These are phyloP conservation scores for Columba janthina DNA, from an alignment of 2,113 vertebrate genomes.

Conservation along the genomic window DNA sequence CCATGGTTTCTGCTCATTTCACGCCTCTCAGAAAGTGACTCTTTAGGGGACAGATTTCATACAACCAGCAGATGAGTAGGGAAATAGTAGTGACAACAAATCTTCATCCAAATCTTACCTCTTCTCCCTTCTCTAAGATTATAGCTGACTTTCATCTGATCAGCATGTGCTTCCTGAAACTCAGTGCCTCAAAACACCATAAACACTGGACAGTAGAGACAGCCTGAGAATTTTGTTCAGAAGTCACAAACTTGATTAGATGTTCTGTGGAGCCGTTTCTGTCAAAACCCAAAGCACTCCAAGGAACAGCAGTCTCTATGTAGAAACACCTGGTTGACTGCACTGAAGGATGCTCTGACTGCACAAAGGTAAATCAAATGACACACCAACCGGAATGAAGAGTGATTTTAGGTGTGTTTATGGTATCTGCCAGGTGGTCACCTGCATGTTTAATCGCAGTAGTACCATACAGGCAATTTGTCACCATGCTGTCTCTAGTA, in stretches of 20 bases:
- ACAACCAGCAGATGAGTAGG: background rate
- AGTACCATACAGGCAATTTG: background rate
- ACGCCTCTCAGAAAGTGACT: background rate
- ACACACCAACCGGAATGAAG: background rate
- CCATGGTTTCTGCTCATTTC: background rate
- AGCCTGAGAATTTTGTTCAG: background rate
- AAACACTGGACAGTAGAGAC: background rate
- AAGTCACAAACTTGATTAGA: background rate
- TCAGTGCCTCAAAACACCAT: background rate
- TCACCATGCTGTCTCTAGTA: background rate
- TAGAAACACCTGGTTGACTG: background rate
- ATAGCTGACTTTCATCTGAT: background rate
- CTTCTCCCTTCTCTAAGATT: background rate
- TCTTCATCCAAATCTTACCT: background rate
- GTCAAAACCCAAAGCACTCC: background rate
- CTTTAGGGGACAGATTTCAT: background rate
- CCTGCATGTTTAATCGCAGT: background rate
- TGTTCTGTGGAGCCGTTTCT: background rate
- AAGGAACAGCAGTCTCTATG: background rate
- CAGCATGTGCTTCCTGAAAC: background rate
- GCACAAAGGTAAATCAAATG: rapidly evolving
- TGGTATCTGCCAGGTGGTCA: background rate
- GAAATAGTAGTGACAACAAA: background rate
- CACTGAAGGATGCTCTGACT: background rate
- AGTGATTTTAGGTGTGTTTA: background rate